Base-by-base conservation (phyloP, 2,113 vertebrate genomes). In the Nipponia nippon region DNA sequence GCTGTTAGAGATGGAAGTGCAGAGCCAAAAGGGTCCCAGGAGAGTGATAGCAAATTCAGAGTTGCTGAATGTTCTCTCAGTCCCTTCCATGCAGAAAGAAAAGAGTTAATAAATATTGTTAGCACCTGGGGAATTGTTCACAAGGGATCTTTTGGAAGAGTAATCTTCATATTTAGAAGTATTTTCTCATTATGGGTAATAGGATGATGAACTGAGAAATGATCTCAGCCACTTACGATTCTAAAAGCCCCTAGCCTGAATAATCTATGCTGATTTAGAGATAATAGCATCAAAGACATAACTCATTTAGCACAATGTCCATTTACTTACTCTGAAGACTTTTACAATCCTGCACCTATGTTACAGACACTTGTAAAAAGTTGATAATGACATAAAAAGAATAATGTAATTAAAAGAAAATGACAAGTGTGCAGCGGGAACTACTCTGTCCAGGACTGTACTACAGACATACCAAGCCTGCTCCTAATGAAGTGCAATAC, bases 101-200 rank as follows among this genome's bases (percentile, higher is more conserved):
- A 87, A 93, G 55, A 92, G 94, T 97, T 97, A 97, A 97, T 97
- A 98, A 93, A 97, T 95, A 96, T 88, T 95, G 84, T 75, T 94
- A 81, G 81, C 20, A 69, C 95, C 81, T 69, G 67, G 86, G 86
- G 96, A 93, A 97, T 92, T 95, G 59, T 96, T 98, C 97, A 95
- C 90, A 56, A 55, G 92, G 81, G 97, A 98, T 97, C 96, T 98
- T 96, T 95, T 92, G 97, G 89, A 98, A 97, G 95, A 97, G 92
- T 95, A 97, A 97, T 98, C 94, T 96, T 98, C 97, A 83, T 95
- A 96, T 98, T 98, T 97, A 96, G 96, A 97, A 97, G 94, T 98
- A 97, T 97, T 98, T 98, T 98, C 95, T 98, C 97, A 97, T 98
- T 98, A 98, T 5, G 73, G 95, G 86, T 98, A 98, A 98, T 98